Evolutionary conservation across 2,888 invertebrate species (phyloP).

Genomic region (Eupithecia pulchellata): DNA sequence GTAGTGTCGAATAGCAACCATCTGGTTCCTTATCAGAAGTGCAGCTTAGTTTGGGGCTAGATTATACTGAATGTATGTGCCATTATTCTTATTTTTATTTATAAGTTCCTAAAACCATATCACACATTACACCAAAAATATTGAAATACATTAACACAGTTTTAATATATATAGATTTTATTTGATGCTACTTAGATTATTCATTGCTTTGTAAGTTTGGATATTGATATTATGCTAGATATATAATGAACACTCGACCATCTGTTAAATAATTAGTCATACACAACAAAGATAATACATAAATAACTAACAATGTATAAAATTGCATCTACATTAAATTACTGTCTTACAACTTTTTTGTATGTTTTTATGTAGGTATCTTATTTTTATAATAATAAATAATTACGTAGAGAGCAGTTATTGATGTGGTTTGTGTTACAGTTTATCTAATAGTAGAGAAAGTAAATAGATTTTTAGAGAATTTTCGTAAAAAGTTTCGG

Average conservation of each 20-base stretch:
- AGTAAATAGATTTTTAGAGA: background rate
- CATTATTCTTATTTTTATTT: too few relatives aligned
- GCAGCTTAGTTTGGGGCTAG: too few relatives aligned
- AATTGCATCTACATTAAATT: background rate
- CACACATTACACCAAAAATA: too few relatives aligned
- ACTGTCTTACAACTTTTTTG: too few relatives aligned
- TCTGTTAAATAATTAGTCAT: conserved; percentile 1
- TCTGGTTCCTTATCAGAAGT: too few relatives aligned
- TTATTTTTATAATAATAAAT: background rate
- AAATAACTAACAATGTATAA: background rate
- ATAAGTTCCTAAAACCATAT: too few relatives aligned
- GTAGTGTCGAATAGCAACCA: too few relatives aligned
- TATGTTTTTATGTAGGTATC: background rate
- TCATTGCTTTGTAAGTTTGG: too few relatives aligned
- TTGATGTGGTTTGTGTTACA: background rate
- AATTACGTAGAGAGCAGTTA: background rate
- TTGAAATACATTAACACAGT: background rate
- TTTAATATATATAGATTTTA: background rate
- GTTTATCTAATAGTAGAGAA: background rate
- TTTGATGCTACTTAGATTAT: background rate
- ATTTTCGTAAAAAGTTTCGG: background rate
- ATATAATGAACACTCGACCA: background rate
- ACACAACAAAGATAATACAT: background rate
- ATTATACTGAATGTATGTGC: too few relatives aligned
- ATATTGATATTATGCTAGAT: background rate